Evolutionary conservation across 2,113 vertebrate species (phyloP).

Genomic region (Lipophrys pholis): DNA sequence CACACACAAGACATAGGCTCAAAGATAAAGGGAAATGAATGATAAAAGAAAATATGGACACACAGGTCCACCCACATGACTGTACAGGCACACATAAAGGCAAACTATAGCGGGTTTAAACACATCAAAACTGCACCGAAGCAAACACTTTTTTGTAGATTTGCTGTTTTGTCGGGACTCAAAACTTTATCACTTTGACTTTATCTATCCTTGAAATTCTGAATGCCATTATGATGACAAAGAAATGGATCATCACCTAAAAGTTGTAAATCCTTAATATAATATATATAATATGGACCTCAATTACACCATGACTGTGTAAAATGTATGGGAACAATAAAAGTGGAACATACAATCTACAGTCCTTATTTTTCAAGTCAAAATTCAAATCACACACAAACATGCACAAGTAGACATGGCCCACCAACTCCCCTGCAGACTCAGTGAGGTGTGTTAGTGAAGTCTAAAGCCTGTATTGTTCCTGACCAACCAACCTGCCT

Average conservation of each 20-base stretch:
- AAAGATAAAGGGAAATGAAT: slow-evolving; percentile 29
- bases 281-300: not conserved
- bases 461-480: slow-evolving; percentile 78
- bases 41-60: not conserved
- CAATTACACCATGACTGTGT: not conserved
- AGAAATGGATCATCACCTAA: not conserved
- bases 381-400: not conserved
- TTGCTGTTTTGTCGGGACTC: not conserved
- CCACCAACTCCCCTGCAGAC: slow-evolving; percentile 54
- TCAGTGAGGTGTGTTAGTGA: slow-evolving; percentile 75
- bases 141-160: not conserved
- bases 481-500: slow-evolving; percentile 77
- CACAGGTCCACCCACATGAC: not conserved
- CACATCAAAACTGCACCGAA: not conserved
- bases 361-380: not conserved
- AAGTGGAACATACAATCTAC: not conserved
- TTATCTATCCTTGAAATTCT: not conserved
- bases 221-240: not conserved
- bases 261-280: not conserved
- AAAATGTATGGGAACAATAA: not conserved
- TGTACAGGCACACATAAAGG: not conserved
- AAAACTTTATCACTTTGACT: not conserved
- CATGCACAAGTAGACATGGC: slow-evolving; percentile 16
- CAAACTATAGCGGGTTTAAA: not conserved
- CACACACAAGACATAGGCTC: slow-evolving; percentile 11